Percentiles rank a stretch among this genome's conserved stretches.
These are phyloP conservation scores for Nematolebias whitei DNA, from an alignment of 2,113 vertebrate species.

Conservation along the genomic window DNA sequence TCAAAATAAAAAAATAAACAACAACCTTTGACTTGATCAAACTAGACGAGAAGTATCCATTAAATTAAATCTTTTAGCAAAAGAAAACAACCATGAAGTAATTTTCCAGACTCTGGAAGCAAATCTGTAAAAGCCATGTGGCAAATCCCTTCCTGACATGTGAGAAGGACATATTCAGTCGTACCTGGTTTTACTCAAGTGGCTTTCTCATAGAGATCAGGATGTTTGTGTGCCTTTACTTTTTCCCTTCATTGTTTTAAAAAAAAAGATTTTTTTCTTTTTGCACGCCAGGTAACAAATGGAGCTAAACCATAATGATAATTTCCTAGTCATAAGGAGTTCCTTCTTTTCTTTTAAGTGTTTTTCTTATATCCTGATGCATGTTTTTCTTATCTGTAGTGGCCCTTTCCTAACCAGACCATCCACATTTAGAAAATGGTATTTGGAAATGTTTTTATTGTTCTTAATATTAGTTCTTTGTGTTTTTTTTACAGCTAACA, in stretches of 20 bases:
- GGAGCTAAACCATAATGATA: background rate
- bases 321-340: background rate
- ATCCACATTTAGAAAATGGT: background rate
- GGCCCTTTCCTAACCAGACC: background rate
- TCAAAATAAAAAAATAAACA: no score
- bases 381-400: background rate
- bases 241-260: background rate
- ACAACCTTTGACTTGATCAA: no score
- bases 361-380: background rate
- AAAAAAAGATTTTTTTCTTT: background rate
- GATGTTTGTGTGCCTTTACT: background rate
- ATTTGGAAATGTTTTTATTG: background rate
- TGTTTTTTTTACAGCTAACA: slow-evolving; percentile 79
- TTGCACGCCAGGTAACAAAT: background rate
- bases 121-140: background rate
- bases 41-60: no score
- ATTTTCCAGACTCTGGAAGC: background rate
- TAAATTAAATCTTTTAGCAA: background rate
- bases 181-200: background rate
- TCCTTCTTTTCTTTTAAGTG: slow-evolving; percentile 5
- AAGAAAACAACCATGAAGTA: background rate
- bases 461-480: background rate
- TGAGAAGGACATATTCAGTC: background rate
- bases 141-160: background rate
- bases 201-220: background rate